Percentiles rank a stretch among this genome's conserved stretches.
These are phyloP conservation scores for Trachymyrmex septentrionalis DNA, from an alignment of 1,140 invertebrate species.

Conservation along the genomic window DNA sequence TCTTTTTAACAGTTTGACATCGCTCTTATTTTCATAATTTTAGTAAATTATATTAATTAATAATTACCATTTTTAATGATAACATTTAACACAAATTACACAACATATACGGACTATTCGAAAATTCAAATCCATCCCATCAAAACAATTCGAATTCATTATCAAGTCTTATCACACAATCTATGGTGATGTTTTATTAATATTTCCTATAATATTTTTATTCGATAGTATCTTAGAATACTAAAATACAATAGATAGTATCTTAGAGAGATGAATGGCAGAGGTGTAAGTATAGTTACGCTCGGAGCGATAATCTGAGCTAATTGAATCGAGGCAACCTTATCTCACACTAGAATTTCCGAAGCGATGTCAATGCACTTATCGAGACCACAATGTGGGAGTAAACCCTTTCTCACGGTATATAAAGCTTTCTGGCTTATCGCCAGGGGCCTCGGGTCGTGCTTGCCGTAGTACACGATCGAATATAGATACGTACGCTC, in stretches of 20 bases:
- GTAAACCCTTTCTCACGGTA: constrained; percentile 65
- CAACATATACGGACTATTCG: not conserved
- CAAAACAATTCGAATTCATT: not conserved
- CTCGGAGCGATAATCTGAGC: constrained; percentile 8
- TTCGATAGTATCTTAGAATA: not conserved
- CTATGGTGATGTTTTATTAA: constrained; percentile 3
- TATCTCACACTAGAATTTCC: constrained; percentile 66
- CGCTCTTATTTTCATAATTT: not conserved
- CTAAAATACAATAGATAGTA: too few species aligned
- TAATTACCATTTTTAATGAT: not conserved
- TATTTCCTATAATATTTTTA: constrained; percentile 1
- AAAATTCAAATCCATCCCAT: not conserved
- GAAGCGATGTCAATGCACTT: constrained; percentile 78
- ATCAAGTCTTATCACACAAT: not conserved
- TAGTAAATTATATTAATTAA: not conserved
- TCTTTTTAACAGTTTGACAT: not conserved
- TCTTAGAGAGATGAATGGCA: too few species aligned
- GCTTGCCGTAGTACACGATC: constrained; percentile 46
- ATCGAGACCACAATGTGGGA: constrained; percentile 68
- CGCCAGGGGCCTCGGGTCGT: constrained; percentile 51
- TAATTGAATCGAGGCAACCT: constrained; percentile 29
- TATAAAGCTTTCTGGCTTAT: constrained; percentile 69
- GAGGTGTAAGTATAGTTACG: not conserved
- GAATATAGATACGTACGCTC: constrained; percentile 49
- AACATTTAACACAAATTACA: not conserved